Evolutionary conservation across 2,888 invertebrate genomes (phyloP), one percentile per base, ranked within the genome.

Genomic region (Diarsia mendica): DNA sequence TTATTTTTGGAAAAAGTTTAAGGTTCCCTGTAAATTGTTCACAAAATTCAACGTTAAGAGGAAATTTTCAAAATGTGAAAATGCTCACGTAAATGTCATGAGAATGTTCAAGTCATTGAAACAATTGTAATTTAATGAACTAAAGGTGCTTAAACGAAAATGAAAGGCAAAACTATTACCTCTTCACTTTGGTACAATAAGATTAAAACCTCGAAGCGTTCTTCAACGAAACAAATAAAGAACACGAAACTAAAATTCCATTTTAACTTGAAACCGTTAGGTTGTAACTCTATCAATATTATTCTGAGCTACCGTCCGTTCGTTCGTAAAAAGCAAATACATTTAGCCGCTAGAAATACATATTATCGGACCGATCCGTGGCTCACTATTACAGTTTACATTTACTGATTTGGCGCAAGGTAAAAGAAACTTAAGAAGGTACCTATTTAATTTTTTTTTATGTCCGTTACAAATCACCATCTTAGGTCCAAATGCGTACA

Each of bases 361-460:
- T 90, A 94, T 94, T 93, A 94, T 93, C 90, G 91, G 88, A 82
- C 86, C 92, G 91, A 92, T 91, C 92, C 91, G 88, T 88, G 90
- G 91, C 89, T 89, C 90, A 89, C 91, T 92, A 92, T 93, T 91
- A 93, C 92, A 93, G 92, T 93, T 93, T 93, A 93, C 91, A 92
- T 93, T 92, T 85, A 85, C 75, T 76, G 70, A 73, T 78, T 72
- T 73, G 85, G 87, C 80, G 0, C 78, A 91, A 90, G 90, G 77
- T 51, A 39, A 33, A 33, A 33, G n/a, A n/a, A n/a, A n/a, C n/a
- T n/a, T n/a, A n/a, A n/a, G n/a, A n/a, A n/a, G n/a, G n/a, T n/a
- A n/a, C n/a, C n/a, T n/a, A n/a, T n/a, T n/a, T n/a, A n/a, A n/a
- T n/a, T n/a, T n/a, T n/a, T n/a, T n/a, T n/a, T n/a, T n/a, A n/a